Conservation (phyloP, 2,113 vertebrate genomes). For the Platycercus adscitus region DNA sequence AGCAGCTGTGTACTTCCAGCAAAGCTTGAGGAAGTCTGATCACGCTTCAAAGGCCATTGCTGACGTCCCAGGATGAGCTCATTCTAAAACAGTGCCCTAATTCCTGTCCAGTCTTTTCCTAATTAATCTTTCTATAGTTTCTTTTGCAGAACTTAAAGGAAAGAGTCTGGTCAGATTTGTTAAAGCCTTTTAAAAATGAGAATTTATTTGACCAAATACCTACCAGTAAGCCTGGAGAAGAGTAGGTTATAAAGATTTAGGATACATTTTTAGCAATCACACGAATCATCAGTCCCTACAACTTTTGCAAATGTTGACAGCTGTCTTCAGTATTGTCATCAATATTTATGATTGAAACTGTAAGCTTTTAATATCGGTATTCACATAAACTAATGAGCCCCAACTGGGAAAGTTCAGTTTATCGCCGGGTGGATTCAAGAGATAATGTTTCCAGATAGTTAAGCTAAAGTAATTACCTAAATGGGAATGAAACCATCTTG, state of each 20-base stretch:
- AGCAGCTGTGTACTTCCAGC: not conserved
- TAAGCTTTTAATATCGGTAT: not conserved
- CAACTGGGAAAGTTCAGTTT: not conserved
- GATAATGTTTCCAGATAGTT: not conserved
- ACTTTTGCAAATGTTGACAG: not conserved
- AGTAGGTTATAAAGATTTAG: not conserved
- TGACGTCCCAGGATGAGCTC: not conserved
- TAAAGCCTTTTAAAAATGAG: not conserved
- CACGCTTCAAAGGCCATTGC: not conserved
- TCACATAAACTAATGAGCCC: not conserved
- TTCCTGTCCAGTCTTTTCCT: not conserved
- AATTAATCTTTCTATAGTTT: not conserved
- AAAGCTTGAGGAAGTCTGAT: not conserved
- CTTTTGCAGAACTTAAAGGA: not conserved
- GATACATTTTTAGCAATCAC: not conserved
- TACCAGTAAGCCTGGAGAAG: not conserved
- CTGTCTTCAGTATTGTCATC: not conserved
- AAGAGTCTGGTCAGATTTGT: not conserved
- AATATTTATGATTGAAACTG: not conserved
- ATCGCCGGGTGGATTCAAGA: not conserved
- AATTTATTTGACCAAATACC: not conserved
- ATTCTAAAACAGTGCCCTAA: not conserved
- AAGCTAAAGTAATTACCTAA: not conserved
- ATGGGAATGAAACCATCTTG: not conserved
- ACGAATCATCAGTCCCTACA: not conserved